Percentiles rank a stretch among this genome's conserved stretches.
Conservation (phyloP, 1,140 invertebrate species). For the Wasmannia auropunctata region DNA sequence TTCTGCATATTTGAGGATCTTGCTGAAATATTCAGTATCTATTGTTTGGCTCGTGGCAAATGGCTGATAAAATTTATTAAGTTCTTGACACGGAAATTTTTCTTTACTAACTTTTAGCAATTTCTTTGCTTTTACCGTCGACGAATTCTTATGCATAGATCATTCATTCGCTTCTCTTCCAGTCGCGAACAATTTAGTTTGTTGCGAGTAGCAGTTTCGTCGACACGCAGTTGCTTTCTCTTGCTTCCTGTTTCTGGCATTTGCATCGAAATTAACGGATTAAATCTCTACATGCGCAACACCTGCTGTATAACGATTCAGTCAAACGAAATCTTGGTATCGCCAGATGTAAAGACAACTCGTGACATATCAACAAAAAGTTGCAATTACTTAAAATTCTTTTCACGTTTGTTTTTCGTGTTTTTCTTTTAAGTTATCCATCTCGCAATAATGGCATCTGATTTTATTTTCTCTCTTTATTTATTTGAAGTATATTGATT, state of each 20-base stretch:
- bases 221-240: neutral
- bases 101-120: conserved; percentile 25
- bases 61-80: conserved; percentile 9
- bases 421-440: neutral
- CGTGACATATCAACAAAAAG: neutral
- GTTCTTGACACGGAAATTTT: conserved; percentile 28
- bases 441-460: neutral
- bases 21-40: conserved; percentile 2
- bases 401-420: neutral
- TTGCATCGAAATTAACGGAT: conserved; percentile 64
- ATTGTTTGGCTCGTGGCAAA: neutral
- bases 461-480: neutral
- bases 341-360: neutral
- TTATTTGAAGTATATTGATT: neutral
- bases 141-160: neutral
- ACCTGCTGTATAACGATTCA: conserved; percentile 20
- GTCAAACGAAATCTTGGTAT: conserved; percentile 34
- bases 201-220: neutral
- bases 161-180: conserved; percentile 14
- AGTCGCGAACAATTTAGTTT: neutral
- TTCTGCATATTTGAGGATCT: neutral
- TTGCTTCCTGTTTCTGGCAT: conserved; percentile 34
- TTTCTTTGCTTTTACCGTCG: neutral
- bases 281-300: conserved; percentile 46
- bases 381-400: neutral